Conservation (phyloP, 2,113 vertebrate species). For the Gnathochromis pfefferi region DNA sequence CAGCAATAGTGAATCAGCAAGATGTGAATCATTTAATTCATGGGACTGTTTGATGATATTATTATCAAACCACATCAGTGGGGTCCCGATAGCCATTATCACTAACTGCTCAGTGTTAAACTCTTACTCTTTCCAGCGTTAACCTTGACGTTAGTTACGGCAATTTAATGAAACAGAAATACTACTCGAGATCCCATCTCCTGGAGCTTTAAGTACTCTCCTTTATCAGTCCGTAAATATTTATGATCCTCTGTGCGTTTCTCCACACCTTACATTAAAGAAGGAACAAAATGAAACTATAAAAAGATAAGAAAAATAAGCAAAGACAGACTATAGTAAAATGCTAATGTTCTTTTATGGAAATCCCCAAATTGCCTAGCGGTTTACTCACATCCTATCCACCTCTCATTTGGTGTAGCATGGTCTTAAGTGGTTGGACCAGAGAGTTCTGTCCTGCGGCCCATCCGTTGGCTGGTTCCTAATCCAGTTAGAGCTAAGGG, state of each 20-base stretch:
- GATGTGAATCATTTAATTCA: neutral
- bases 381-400: slow-evolving; percentile 6
- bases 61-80: neutral
- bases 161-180: neutral
- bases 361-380: neutral
- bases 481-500: slow-evolving; percentile 70
- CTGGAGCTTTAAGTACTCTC: neutral
- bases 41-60: neutral
- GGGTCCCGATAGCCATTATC: neutral
- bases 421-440: slow-evolving; percentile 59
- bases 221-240: neutral
- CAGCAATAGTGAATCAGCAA: neutral
- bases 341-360: neutral
- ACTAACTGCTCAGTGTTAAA: neutral
- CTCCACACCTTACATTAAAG: neutral
- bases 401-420: slow-evolving; percentile 27
- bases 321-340: neutral
- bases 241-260: neutral
- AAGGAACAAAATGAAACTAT: neutral
- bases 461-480: slow-evolving; percentile 71
- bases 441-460: slow-evolving; percentile 66
- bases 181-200: neutral
- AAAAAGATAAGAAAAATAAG: neutral
- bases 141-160: neutral
- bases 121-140: neutral